Conservation (phyloP, 2,888 invertebrate species). For the Timema podura region DNA sequence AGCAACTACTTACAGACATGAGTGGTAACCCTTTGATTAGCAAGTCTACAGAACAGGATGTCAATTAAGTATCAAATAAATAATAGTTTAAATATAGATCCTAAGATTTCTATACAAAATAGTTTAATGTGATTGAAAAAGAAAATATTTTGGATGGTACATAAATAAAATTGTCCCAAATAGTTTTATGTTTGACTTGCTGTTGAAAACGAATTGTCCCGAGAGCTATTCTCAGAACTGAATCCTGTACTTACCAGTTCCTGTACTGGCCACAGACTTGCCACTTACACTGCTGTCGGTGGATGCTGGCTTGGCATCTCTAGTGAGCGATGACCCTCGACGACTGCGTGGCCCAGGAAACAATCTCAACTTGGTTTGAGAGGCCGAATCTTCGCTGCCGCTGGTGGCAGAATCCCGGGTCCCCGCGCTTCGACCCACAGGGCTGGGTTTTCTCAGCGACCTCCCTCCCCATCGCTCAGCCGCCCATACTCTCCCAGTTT, state of each 20-base stretch:
- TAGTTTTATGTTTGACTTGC: too few species aligned
- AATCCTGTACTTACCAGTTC: conserved; percentile 29
- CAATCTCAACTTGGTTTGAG: conserved; percentile 37
- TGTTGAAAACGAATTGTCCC: too few species aligned
- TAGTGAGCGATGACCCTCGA: conserved; percentile 55
- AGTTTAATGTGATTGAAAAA: too few species aligned
- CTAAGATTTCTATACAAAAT: too few species aligned
- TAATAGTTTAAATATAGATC: too few species aligned
- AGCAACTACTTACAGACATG: too few species aligned
- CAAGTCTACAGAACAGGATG: too few species aligned
- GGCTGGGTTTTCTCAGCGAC: conserved; percentile 34
- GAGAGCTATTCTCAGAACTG: conserved; percentile 25
- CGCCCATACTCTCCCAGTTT: conserved; percentile 57
- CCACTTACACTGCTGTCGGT: conserved; percentile 23
- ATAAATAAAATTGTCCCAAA: too few species aligned
- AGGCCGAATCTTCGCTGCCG: conserved; percentile 29
- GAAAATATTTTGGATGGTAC: too few species aligned
- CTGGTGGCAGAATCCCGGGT: conserved; percentile 22
- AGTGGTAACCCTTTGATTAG: too few species aligned
- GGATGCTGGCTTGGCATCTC: conserved; percentile 44
- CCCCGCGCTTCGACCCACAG: conserved; percentile 21
- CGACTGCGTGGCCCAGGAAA: conserved; percentile 44
- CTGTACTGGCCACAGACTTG: conserved; percentile 24
- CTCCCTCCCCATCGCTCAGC: conserved; percentile 47
- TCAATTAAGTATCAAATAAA: too few species aligned